These are phyloP conservation scores for Lepus timidus DNA, from an alignment of 2,113 vertebrate species.

Conservation along the genomic window DNA sequence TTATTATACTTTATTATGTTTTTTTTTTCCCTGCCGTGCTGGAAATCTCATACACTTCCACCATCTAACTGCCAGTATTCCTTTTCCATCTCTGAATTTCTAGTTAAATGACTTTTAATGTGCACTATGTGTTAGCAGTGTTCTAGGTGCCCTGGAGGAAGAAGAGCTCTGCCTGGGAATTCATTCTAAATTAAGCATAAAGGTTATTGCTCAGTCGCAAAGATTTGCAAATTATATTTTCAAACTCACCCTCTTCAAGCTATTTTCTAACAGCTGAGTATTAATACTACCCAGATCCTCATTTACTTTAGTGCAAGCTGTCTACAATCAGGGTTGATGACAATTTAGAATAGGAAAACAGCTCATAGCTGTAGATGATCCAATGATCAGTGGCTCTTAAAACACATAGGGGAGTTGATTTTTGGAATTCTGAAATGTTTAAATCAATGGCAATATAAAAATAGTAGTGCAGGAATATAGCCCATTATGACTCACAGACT, in stretches of 20 bases:
- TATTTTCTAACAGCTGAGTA: slow-evolving; percentile 47
- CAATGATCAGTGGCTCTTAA: slow-evolving; percentile 48
- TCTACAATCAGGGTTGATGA: background rate
- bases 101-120: slow-evolving; percentile 52
- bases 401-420: background rate
- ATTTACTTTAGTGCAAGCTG: slow-evolving; percentile 47
- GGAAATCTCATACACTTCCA: background rate
- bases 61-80: slow-evolving; percentile 14
- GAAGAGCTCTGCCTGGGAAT: slow-evolving; percentile 54
- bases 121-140: slow-evolving; percentile 48
- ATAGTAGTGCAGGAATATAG: slow-evolving; percentile 42
- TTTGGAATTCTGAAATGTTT: slow-evolving; percentile 56
- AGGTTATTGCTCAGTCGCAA: slow-evolving; percentile 52
- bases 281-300: slow-evolving; percentile 38
- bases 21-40: background rate
- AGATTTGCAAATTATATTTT: slow-evolving; percentile 72
- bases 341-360: slow-evolving; percentile 32
- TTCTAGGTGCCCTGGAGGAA: slow-evolving; percentile 67
- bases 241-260: slow-evolving; percentile 52
- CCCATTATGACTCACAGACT: background rate
- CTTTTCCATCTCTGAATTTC: background rate
- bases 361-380: slow-evolving; percentile 21
- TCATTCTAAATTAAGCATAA: slow-evolving; percentile 76
- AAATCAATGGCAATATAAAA: slow-evolving; percentile 61
- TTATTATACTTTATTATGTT: slow-evolving; percentile 3